A percentile compares a stretch with the other conserved stretches of the same genome.
Conservation (phyloP, 2,888 invertebrate genomes). For the Mythimna albipuncta region DNA sequence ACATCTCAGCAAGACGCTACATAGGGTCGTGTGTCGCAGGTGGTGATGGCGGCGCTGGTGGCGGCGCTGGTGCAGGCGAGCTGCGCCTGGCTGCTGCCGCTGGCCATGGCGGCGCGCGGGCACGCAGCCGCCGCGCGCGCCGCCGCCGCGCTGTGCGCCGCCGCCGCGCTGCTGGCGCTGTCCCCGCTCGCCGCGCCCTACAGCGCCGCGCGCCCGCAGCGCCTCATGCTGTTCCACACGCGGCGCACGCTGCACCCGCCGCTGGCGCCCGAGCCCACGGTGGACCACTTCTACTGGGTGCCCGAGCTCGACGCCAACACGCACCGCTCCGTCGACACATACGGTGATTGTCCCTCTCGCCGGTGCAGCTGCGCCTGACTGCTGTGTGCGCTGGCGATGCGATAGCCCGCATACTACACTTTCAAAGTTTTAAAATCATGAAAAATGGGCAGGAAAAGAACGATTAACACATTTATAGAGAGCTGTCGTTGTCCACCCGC, state of each 20-base stretch:
- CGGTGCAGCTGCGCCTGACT: too few species aligned
- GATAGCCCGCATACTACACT: too few species aligned
- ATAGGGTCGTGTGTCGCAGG: not conserved
- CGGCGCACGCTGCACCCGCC: slow-evolving; percentile 90
- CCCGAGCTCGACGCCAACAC: slow-evolving; percentile 95
- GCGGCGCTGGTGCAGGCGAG: slow-evolving; percentile 79
- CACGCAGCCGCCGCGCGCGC: slow-evolving; percentile 46
- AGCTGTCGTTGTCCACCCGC: slow-evolving; percentile 5
- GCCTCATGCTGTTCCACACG: slow-evolving; percentile 93
- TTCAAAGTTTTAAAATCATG: too few species aligned
- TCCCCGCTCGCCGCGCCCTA: slow-evolving; percentile 91
- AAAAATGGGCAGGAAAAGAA: too few species aligned
- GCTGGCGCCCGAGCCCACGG: slow-evolving; percentile 80
- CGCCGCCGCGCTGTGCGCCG: slow-evolving; percentile 60
- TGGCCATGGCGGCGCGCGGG: slow-evolving; percentile 68
- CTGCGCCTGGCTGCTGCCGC: slow-evolving; percentile 79
- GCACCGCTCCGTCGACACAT: slow-evolving; percentile 80
- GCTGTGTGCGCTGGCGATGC: too few species aligned
- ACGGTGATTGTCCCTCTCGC: slow-evolving; percentile 51
- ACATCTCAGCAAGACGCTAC: too few species aligned
- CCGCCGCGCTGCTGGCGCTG: slow-evolving; percentile 72
- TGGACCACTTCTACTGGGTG: slow-evolving; percentile 91
- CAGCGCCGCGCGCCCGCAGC: slow-evolving; percentile 91
- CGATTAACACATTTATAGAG: too few species aligned
- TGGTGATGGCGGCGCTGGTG: slow-evolving; percentile 65